Evolutionary conservation across 2,888 invertebrate species (phyloP), one percentile per base, ranked within the genome.

Genomic region (Oxyteleia sp.): DNA sequence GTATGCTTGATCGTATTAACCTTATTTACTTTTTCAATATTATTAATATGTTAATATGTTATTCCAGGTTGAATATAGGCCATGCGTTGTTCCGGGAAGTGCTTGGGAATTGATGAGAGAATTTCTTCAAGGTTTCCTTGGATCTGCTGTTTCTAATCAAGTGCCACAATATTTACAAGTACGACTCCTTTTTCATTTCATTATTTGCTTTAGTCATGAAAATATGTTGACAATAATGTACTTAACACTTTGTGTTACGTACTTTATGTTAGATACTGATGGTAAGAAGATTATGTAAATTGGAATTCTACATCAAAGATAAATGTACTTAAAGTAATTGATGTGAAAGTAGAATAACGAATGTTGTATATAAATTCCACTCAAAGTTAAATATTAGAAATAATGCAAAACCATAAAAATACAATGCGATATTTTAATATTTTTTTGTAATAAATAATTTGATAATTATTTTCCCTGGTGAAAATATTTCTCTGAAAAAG

Each of bases 31-130:
- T 61, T 8, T 63, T 63, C 7, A 63, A 45, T 1, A 4, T 13
- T 41, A 57, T 47, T 66, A 63, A 68, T 61, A 47, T 55, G n/a
- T 35, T 53, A 53, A 51, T 35, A 13, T 53, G n/a, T 68, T 15
- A 55, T 87, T 86, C 11, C 87, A 95, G 97, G 96, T 98, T 13
- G 99, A 99, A 93, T 99, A 99, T 92, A 95, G 96, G 51, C 98
- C 99, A 0, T 98, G 98, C 93, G 95, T 97, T 0, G 96, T 98
- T 87, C 97, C 98, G 0, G 96, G 96, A 23, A 96, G 96, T 86
- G 98, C 98, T 82, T 99, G 98, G 98, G 97, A 97, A 84, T 95
- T 99, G 75, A 95, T 99, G 90, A 95, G 97, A 59, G 99, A 99
- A 94, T 97, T 99, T 92, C 94, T 98, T 64, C 98, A 98, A 93